Conservation (phyloP, 2,888 invertebrate genomes). For the Agrypnus murinus region DNA sequence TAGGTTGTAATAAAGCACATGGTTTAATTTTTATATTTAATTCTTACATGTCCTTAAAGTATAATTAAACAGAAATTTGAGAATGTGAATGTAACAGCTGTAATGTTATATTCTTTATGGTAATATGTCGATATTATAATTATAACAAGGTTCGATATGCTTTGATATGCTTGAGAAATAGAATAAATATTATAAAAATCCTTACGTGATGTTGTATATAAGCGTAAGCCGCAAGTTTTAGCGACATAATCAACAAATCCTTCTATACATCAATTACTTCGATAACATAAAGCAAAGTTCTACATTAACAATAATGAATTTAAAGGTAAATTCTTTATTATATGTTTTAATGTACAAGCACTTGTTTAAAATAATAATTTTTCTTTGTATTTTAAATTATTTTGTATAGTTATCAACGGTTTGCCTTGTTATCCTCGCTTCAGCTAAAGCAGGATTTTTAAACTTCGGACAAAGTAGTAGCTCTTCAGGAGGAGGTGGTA, state of each 20-base stretch:
- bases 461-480: slow-evolving; percentile 35
- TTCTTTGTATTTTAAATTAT: background rate
- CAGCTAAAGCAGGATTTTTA: slow-evolving; percentile 43
- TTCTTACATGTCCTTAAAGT: slow-evolving; percentile 15
- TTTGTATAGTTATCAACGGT: slow-evolving; percentile 30
- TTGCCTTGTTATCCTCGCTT: slow-evolving; percentile 27
- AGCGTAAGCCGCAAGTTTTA: slow-evolving; percentile 4
- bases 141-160: slow-evolving; percentile 31
- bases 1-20: no score
- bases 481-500: slow-evolving; percentile 20
- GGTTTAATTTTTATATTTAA: no score
- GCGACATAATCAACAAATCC: slow-evolving; percentile 23
- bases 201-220: slow-evolving; percentile 33
- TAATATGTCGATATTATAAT: slow-evolving; percentile 30
- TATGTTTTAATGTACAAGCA: slow-evolving; percentile 5
- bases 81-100: slow-evolving; percentile 31
- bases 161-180: slow-evolving; percentile 45
- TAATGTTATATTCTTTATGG: slow-evolving; percentile 37
- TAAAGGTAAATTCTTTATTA: slow-evolving; percentile 35
- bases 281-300: background rate
- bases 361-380: background rate
- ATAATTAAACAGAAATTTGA: slow-evolving; percentile 19
- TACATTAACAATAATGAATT: slow-evolving; percentile 29
- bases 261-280: slow-evolving; percentile 25
- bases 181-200: slow-evolving; percentile 33